A percentile compares a stretch with the other conserved stretches of the same genome.
These are phyloP conservation scores for Larimichthys crocea DNA, from an alignment of 2,113 vertebrate species.

Conservation along the genomic window DNA sequence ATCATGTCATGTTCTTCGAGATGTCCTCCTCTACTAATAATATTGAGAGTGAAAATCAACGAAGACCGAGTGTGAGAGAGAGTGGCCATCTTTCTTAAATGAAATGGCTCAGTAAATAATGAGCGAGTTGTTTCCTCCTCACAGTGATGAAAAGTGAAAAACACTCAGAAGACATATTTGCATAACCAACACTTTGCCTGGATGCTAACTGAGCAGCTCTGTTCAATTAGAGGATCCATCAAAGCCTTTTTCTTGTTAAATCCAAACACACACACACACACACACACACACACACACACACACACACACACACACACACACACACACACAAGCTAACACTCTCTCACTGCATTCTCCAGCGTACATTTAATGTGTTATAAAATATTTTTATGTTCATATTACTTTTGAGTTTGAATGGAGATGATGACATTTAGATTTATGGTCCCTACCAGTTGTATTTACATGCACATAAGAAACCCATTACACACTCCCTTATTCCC, in stretches of 20 bases:
- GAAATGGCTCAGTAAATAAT: too few relatives aligned
- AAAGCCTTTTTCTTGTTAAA: not conserved
- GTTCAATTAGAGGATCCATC: not conserved
- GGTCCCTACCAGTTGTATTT: not conserved
- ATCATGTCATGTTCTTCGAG: too few relatives aligned
- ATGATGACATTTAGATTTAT: not conserved
- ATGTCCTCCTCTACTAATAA: too few relatives aligned
- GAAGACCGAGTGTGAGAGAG: too few relatives aligned
- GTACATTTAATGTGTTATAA: not conserved
- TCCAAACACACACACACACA: not conserved
- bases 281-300: not conserved
- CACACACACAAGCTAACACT: not conserved
- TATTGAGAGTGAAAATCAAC: too few relatives aligned
- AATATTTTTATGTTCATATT: not conserved
- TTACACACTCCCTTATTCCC: not conserved
- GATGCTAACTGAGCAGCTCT: conserved; percentile 4
- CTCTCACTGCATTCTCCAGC: not conserved
- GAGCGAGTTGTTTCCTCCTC: too few relatives aligned
- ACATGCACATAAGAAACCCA: not conserved
- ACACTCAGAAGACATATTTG: conserved; percentile 2
- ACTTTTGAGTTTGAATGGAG: not conserved
- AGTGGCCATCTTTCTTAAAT: too few relatives aligned
- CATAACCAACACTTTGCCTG: conserved; percentile 8
- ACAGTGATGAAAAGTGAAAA: not conserved
- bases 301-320: not conserved